Evolutionary conservation across 2,797 vertebrate species (phyloP), one percentile per base, ranked within the genome.

Genomic region (Sebastes wilsoni): DNA sequence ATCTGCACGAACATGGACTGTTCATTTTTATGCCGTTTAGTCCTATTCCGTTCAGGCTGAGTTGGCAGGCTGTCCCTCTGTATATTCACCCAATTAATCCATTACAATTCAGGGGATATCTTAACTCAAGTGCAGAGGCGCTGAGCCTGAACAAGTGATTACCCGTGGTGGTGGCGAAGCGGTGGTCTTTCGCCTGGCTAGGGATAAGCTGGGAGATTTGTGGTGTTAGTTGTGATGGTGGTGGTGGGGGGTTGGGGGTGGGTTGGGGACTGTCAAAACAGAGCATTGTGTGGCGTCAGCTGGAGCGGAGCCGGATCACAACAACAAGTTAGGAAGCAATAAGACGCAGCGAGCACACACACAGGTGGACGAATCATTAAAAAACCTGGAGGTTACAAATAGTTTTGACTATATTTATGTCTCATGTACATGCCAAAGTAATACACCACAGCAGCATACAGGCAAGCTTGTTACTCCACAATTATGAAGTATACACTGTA

Each of bases 81-180:
- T 90, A 90, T 82, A 87, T 80, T 82, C 86, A 89, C 89, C 89
- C 89, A 91, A 92, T 92, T 91, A 92, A 91, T 85, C 86, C 87
- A 90, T 90, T 84, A 83, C 77, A 91, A 89, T 90, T 90, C 85
- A 83, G 72, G 49, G 80, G 82, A 87, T 87, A 87, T 90, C 85
- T 93, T 85, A 86, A 91, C 82, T 91, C 85, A 71, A 86, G 86
- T 80, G 79, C 77, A 82, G 79, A 91, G 80, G 84, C 78, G 55
- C 82, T 70, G 83, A 90, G 85, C 86, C 71, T 79, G 82, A 92
- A 89, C 89, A 83, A 87, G 86, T 80, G 82, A 89, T 93, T 88
- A 87, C 82, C 70, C 65, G 22, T 58, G 67, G 82, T 74, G 69
- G 80, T 77, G 77, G 82, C 56, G n/a, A 81, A 83, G 87, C 72